Base-by-base conservation (phyloP, 2,888 invertebrate species). In the Lutraria lutraria region DNA sequence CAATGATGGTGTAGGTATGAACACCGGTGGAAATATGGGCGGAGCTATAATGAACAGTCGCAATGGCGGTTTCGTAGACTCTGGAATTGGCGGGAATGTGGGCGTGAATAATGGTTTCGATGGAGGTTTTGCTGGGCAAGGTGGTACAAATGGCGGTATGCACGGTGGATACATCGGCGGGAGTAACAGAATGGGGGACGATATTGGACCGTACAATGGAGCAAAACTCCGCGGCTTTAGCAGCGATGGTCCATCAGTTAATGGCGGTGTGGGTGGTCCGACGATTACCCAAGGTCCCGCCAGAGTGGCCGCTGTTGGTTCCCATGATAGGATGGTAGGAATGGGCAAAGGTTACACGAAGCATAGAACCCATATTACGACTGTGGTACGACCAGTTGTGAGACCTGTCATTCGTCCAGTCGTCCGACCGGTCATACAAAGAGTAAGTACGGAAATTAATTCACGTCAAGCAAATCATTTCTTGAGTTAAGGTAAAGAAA, bases 351-450 rank as follows among this genome's bases (percentile, higher is more conserved):
- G 88, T 13, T 56, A 82, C 19, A 88, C 88, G 1, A 89, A 83
- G 56, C 91, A 91, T 21, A 85, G 85, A 6, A 87, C 91, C 6
- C 86, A 91, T n/a, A 79, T 91, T 16, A 91, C 91, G 4, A 91
- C 91, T 0, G 79, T 91, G 12, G 91, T 91, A 1, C 72, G 89
- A 15, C 91, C 91, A 15, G 81, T 91, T 0, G 82, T 91, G 34
- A 85, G 91, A 68, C 90, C 91, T 0, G 86, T 91, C 12, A 88
- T 91, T 34, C 54, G 91, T 19, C 91, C 91, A 2, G 85, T 91
- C 4, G 87, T 91, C 0, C 60, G 90, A 8, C 90, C 91, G 3
- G 89, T 90, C 19, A 90, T 91, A 34, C 83, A 84, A 72, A 87
- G 91, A 79, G 91, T 91, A 87, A 79, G 91, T 88, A 54, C 25